These are phyloP conservation scores for Frankliniella intonsa DNA, from an alignment of 2,888 invertebrate species.

Conservation along the genomic window DNA sequence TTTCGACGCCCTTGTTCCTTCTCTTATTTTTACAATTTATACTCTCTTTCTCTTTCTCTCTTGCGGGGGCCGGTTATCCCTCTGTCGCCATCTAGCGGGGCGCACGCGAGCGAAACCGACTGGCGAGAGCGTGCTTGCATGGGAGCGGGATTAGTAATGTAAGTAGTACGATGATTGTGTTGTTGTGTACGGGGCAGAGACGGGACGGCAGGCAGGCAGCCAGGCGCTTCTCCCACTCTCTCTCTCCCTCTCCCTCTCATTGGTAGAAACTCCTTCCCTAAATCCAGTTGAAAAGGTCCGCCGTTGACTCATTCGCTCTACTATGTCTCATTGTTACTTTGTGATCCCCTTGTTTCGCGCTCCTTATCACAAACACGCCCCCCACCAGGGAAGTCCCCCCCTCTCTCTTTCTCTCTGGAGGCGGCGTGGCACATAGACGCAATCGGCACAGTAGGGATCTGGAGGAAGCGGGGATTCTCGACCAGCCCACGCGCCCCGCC, in stretches of 20 bases:
- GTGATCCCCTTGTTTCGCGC: constrained; percentile 11
- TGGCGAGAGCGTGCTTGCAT: too few relatives aligned
- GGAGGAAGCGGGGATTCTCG: not conserved
- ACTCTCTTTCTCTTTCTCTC: not conserved
- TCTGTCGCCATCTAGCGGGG: not conserved
- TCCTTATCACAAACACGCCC: not conserved
- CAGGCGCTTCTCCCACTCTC: not conserved
- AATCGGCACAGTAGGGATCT: not conserved
- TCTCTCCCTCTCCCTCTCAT: too few relatives aligned
- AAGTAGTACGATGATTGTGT: not conserved
- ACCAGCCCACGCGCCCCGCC: too few relatives aligned
- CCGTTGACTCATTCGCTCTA: not conserved
- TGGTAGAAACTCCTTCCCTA: not conserved
- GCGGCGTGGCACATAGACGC: not conserved
- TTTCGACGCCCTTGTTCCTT: not conserved
- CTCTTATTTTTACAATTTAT: not conserved
- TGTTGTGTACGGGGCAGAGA: not conserved
- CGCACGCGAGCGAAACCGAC: not conserved
- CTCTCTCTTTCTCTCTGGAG: not conserved
- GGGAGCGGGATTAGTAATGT: not conserved
- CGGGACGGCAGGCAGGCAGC: not conserved
- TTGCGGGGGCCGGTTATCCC: not conserved
- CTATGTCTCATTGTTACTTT: constrained; percentile 10
- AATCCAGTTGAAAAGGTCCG: not conserved
- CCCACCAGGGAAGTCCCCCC: not conserved